phyloP scores from a whole-genome alignment of 2,888 invertebrate species.

The Lasioglossum oenotherae region DNA sequence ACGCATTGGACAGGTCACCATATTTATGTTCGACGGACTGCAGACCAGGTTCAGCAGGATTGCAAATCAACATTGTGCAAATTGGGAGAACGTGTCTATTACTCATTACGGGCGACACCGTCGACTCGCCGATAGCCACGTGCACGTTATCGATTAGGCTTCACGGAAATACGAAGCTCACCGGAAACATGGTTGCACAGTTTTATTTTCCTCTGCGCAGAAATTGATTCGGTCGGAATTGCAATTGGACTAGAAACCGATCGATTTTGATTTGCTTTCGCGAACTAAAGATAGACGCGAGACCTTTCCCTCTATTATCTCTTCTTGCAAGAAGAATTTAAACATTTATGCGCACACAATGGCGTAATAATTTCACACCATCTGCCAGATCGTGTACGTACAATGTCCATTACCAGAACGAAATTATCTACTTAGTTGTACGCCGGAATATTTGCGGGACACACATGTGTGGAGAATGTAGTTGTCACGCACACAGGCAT shows the following conservation, averaged over 20 bases:
- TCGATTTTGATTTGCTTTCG: background rate
- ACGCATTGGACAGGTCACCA: background rate
- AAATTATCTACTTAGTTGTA: background rate
- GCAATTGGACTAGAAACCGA: background rate
- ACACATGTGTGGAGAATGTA: background rate
- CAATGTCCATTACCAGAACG: background rate
- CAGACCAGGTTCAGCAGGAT: background rate
- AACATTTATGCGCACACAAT: background rate
- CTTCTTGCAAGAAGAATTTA: background rate
- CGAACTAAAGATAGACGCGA: background rate
- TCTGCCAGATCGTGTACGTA: too few species aligned
- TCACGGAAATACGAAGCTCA: slow-evolving; percentile 19
- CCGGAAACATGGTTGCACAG: background rate
- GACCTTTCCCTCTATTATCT: background rate
- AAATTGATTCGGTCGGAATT: background rate
- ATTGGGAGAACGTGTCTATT: background rate
- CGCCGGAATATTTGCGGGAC: background rate
- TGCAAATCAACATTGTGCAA: background rate
- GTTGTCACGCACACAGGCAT: slow-evolving; percentile 30
- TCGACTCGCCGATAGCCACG: background rate
- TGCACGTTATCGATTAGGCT: slow-evolving; percentile 24
- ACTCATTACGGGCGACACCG: background rate
- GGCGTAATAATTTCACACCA: background rate
- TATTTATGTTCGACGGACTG: background rate
- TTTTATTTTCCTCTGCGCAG: background rate